A percentile compares a stretch with the other conserved stretches of the same genome.
These are phyloP conservation scores for Lottia scabra DNA, from an alignment of 2,888 invertebrate species.

Conservation along the genomic window DNA sequence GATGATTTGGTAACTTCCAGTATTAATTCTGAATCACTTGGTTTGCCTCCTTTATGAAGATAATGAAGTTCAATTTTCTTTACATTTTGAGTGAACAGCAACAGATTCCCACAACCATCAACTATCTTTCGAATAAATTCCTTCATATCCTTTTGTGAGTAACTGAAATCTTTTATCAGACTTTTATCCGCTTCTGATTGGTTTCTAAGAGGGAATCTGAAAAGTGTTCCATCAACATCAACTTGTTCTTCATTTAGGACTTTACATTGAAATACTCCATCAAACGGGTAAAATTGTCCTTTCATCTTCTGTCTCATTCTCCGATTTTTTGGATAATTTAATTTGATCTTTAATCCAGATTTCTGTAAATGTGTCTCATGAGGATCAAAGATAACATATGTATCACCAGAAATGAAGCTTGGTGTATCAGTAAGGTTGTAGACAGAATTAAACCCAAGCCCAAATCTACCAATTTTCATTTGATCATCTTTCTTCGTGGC, in stretches of 20 bases:
- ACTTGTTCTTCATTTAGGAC: background rate
- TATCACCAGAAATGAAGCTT: conserved; percentile 59
- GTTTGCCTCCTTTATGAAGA: conserved; percentile 27
- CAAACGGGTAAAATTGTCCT: background rate
- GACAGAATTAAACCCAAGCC: conserved; percentile 64
- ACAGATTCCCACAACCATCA: conserved; percentile 50
- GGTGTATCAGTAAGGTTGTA: conserved; percentile 65
- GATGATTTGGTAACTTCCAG: conserved; percentile 6
- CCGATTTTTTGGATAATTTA: background rate
- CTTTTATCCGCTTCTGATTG: conserved; percentile 49
- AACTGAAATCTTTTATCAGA: conserved; percentile 53
- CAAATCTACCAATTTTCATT: conserved; percentile 63
- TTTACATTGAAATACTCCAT: background rate
- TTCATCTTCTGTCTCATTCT: background rate
- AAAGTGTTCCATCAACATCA: conserved; percentile 55
- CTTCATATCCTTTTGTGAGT: conserved; percentile 47
- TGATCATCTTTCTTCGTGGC: conserved; percentile 56
- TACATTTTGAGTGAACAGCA: conserved; percentile 66
- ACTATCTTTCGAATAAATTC: conserved; percentile 50
- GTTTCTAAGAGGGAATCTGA: conserved; percentile 63
- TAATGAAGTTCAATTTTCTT: conserved; percentile 50
- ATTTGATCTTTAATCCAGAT: conserved; percentile 42
- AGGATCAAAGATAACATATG: conserved; percentile 65
- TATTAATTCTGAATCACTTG: conserved; percentile 9
- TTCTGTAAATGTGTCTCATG: conserved; percentile 52